Conservation (phyloP, 1,140 invertebrate species). For the Polypedilum pembai region DNA sequence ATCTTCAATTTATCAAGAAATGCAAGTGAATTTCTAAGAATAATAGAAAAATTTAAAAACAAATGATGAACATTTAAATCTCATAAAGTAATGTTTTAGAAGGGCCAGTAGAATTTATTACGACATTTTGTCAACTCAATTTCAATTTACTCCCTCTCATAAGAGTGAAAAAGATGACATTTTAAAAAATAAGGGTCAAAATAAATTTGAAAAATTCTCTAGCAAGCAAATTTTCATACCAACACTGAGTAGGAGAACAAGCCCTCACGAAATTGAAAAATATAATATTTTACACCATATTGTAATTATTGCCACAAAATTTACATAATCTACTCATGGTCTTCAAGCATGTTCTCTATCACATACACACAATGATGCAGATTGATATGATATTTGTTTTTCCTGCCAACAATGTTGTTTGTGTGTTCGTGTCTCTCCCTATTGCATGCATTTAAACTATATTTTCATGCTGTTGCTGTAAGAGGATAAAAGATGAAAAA, state of each 20-base stretch:
- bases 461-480: neutral
- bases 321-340: slow-evolving; percentile 26
- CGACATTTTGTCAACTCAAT: neutral
- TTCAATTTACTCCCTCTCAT: neutral
- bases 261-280: slow-evolving; percentile 14
- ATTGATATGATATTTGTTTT: slow-evolving; percentile 8
- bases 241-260: neutral
- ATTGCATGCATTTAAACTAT: neutral
- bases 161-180: too few relatives aligned
- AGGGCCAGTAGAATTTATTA: neutral
- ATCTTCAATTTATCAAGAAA: too few relatives aligned
- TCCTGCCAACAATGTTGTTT: slow-evolving; percentile 2
- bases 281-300: slow-evolving; percentile 25
- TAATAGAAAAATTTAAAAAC: too few relatives aligned
- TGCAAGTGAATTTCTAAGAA: too few relatives aligned
- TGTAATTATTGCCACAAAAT: slow-evolving; percentile 11
- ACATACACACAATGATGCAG: slow-evolving; percentile 2
- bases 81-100: too few relatives aligned
- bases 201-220: neutral
- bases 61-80: too few relatives aligned
- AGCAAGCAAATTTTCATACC: slow-evolving; percentile 23
- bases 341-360: neutral
- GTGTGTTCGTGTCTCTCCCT: neutral
- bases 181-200: neutral
- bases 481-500: slow-evolving; percentile 18